These are phyloP conservation scores for Camelus dromedarius DNA, from an alignment of 2,113 vertebrate species.

Conservation along the genomic window DNA sequence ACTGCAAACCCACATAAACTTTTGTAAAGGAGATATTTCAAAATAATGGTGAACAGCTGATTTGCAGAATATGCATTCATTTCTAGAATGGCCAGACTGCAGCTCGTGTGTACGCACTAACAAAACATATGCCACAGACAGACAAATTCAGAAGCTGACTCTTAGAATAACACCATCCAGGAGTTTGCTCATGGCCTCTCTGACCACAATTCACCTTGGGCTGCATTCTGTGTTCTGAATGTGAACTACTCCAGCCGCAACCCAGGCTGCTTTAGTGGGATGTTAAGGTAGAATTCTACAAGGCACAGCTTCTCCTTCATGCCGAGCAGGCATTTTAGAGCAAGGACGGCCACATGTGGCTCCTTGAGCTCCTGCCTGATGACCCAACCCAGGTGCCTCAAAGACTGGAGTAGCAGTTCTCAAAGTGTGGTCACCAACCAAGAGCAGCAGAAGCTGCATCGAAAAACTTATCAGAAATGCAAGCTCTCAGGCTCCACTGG, in stretches of 20 bases:
- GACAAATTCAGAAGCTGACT: not conserved
- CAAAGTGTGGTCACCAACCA: not conserved
- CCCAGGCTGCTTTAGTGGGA: not conserved
- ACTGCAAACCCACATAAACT: constrained; percentile 8
- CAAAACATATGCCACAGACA: not conserved
- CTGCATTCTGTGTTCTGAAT: not conserved
- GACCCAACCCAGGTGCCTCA: not conserved
- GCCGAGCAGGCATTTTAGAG: not conserved
- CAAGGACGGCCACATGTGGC: not conserved
- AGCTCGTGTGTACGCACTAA: not conserved
- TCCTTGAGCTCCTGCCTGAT: not conserved
- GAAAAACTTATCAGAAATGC: not conserved
- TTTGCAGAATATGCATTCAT: not conserved
- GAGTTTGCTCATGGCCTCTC: not conserved
- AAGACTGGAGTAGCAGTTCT: not conserved
- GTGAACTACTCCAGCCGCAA: not conserved
- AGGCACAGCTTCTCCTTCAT: not conserved
- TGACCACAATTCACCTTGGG: not conserved
- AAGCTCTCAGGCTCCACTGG: not conserved
- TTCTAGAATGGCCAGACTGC: not conserved
- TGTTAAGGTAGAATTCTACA: not conserved
- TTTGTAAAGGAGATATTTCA: constrained; percentile 1
- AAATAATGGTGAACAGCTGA: not conserved
- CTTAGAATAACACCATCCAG: not conserved
- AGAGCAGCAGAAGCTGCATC: not conserved